A percentile compares a stretch with the other conserved stretches of the same genome.
Evolutionary conservation across 2,113 vertebrate genomes (phyloP).

Genomic region (Callipepla californica): DNA sequence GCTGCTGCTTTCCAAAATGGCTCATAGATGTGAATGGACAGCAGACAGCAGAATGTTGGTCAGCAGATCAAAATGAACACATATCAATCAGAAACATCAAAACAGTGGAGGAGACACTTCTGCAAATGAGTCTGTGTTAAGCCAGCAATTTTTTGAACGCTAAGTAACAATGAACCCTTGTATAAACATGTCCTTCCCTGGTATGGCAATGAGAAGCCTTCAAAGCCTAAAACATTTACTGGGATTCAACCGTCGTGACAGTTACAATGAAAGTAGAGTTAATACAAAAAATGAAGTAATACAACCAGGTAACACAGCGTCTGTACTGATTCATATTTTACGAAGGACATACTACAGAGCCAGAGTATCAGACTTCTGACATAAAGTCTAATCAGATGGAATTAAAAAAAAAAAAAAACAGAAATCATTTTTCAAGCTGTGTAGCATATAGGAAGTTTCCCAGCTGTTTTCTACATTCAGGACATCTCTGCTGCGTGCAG

Average conservation of each 20-base stretch:
- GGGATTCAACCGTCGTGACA: neutral
- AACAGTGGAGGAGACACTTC: neutral
- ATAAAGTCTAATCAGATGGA: neutral
- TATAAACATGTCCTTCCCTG: neutral
- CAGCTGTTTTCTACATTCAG: conserved; percentile 85
- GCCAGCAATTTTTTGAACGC: neutral
- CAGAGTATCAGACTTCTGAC: conserved; percentile 3
- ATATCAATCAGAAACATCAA: neutral
- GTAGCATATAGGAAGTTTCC: conserved; percentile 23
- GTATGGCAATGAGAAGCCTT: neutral
- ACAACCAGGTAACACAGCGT: neutral
- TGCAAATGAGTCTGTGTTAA: neutral
- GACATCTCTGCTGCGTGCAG: conserved; percentile 78
- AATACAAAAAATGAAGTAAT: neutral
- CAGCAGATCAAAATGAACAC: neutral
- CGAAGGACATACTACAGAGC: neutral
- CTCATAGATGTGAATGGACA: neutral
- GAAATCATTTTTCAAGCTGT: conserved; percentile 3
- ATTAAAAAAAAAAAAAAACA: neutral
- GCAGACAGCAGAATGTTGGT: neutral
- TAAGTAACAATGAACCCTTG: neutral
- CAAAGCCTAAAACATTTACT: neutral
- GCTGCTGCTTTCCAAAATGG: neutral
- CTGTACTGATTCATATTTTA: neutral
- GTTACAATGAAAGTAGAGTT: neutral